Percentiles rank a stretch among this genome's conserved stretches.
Evolutionary conservation across 2,888 invertebrate species (phyloP).

Genomic region (Tachina grossa): DNA sequence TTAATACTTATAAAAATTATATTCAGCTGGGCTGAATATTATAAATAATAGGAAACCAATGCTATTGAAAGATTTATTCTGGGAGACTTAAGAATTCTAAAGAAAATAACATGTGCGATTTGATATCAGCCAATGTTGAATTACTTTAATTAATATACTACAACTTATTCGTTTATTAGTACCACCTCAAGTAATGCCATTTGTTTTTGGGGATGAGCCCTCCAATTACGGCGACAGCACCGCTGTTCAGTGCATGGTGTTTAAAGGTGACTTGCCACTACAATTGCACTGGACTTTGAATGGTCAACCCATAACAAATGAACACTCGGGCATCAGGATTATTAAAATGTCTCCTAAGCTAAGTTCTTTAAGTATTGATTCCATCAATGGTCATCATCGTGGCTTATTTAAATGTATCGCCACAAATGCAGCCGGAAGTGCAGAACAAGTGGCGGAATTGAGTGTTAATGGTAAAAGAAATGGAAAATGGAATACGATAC

Average conservation of each 20-base stretch:
- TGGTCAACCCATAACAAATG: conserved; percentile 84
- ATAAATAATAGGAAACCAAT: too few relatives aligned
- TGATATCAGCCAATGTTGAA: not conserved
- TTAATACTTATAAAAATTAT: not conserved
- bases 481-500: not conserved
- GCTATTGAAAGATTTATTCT: too few relatives aligned
- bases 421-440: conserved; percentile 87
- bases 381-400: conserved; percentile 88
- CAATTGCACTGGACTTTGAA: conserved; percentile 90
- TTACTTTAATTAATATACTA: not conserved
- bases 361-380: conserved; percentile 89
- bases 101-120: too few relatives aligned
- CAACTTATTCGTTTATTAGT: conserved; percentile 83
- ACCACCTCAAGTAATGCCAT: conserved; percentile 90
- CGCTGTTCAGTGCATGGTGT: conserved; percentile 89
- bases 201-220: conserved; percentile 90
- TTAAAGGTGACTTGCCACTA: conserved; percentile 91
- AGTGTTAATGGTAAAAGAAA: conserved; percentile 86
- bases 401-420: conserved; percentile 90
- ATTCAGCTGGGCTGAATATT: conserved; percentile 38
- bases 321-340: conserved; percentile 85
- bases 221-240: conserved; percentile 91
- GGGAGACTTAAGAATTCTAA: too few relatives aligned
- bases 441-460: conserved; percentile 86
- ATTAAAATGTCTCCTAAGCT: conserved; percentile 86